Percentiles rank a stretch among this genome's conserved stretches.
phyloP scores from a whole-genome alignment of 2,888 invertebrate species.

The Thumatha senex region DNA sequence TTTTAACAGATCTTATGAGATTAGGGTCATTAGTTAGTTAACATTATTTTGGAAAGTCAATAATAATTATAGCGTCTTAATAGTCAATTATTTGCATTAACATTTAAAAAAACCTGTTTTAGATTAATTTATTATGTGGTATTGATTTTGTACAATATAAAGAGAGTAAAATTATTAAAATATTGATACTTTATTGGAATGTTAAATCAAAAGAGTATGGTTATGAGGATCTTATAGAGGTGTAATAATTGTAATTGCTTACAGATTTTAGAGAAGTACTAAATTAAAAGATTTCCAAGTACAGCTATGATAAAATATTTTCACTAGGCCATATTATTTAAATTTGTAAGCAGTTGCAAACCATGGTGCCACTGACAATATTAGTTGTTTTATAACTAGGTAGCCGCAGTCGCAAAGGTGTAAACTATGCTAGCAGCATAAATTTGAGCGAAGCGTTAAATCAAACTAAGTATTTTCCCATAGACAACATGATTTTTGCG shows the following conservation, averaged over 20 bases:
- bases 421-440: too few species aligned
- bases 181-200: conserved; percentile 16
- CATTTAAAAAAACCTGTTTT: conserved; percentile 30
- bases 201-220: conserved; percentile 16
- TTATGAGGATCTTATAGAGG: conserved; percentile 7
- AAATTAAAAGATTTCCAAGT: neutral
- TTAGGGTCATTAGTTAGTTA: conserved; percentile 23
- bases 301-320: too few species aligned
- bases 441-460: too few species aligned
- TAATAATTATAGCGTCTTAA: conserved; percentile 35
- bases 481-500: too few species aligned
- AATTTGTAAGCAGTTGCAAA: conserved; percentile 50
- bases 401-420: too few species aligned
- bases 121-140: conserved; percentile 30
- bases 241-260: conserved; percentile 30
- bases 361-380: conserved; percentile 74
- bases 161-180: conserved; percentile 23
- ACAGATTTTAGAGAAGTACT: conserved; percentile 17
- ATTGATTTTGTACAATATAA: conserved; percentile 7
- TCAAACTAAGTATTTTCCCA: too few species aligned
- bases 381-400: conserved; percentile 65
- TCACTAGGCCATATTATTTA: conserved; percentile 17
- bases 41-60: conserved; percentile 31
- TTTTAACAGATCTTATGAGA: conserved; percentile 28
- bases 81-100: conserved; percentile 40